A percentile compares a stretch with the other conserved stretches of the same genome.
Evolutionary conservation across 1,140 invertebrate genomes (phyloP).

Genomic region (Ceratina australensis): DNA sequence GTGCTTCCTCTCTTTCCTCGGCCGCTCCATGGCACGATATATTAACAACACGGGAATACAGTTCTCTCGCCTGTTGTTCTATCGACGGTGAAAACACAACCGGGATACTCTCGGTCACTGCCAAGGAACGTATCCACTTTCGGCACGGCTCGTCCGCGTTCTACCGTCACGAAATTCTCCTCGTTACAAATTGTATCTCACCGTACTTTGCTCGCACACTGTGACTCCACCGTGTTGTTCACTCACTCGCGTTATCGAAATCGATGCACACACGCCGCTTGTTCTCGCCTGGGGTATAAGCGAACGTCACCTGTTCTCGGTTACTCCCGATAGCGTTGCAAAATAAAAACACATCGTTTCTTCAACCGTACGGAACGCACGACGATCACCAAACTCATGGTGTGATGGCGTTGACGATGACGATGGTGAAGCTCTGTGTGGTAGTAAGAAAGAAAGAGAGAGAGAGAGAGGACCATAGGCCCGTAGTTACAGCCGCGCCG

Average conservation of each 20-base stretch:
- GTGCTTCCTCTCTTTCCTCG: constrained; percentile 56
- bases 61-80: background rate
- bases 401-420: constrained; percentile 31
- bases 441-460: background rate
- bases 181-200: constrained; percentile 26
- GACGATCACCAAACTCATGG: constrained; percentile 45
- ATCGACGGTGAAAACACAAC: constrained; percentile 1
- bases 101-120: constrained; percentile 64
- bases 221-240: background rate
- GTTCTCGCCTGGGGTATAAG: background rate
- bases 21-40: constrained; percentile 32
- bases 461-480: no score
- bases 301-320: constrained; percentile 7
- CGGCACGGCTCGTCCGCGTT: constrained; percentile 9
- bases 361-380: constrained; percentile 4
- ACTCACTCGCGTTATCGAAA: constrained; percentile 40
- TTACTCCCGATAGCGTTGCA: background rate
- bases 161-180: constrained; percentile 22
- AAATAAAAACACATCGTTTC: constrained; percentile 31
- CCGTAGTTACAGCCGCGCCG: background rate
- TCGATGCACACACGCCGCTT: constrained; percentile 45
- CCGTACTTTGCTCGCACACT: constrained; percentile 46
- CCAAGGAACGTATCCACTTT: constrained; percentile 63
- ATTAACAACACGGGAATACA: background rate
- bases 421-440: constrained; percentile 26